Evolutionary conservation across 2,888 invertebrate species (phyloP), one percentile per base, ranked within the genome.

Genomic region (Panorpa germanica): DNA sequence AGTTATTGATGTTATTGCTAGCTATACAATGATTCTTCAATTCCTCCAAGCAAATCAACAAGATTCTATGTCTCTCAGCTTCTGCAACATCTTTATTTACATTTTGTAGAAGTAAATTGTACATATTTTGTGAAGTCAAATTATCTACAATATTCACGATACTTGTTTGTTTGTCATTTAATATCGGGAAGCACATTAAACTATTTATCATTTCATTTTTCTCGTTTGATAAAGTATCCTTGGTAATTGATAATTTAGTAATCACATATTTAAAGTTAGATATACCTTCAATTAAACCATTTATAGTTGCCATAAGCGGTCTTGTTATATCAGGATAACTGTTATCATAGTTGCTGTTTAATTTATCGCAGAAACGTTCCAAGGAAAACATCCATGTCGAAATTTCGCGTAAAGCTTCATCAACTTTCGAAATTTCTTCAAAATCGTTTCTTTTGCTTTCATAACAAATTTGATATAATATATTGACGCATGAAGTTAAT

Each of bases 271-370:
- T 62, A 12, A 75, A 43, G 9, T 62, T 48, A 23, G 61, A 63
- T 13, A 73, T 52, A 3, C 76, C 75, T 38, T 67, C 68, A 2
- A 64, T 53, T 34, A 80, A 61, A 53, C 77, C 72, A 1, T 68
- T 60, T 5, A 81, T 47, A 0, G 75, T 72, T 32, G 65, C 59
- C 28, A 75, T 57, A 11, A 86, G 52, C 0, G 85, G 82, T 35
- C 69, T 62, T 0, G 75, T 63, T 29, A 90, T 57, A 47, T 90
- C 90, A 1, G 76, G 75, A 45, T 82, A 86, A n/a, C 68, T 66
- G 3, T 65, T 56, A 0, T 63, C 54, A 45, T 68, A 76, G 1
- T 49, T 50, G 3, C 43, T 49, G 14, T 68, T 58, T 15, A 73
- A 45, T 42, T 61, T 62, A 28, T 57, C 57, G 23, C 60, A 56